Conservation (phyloP, 2,797 vertebrate species). For the Fundulus diaphanus region DNA sequence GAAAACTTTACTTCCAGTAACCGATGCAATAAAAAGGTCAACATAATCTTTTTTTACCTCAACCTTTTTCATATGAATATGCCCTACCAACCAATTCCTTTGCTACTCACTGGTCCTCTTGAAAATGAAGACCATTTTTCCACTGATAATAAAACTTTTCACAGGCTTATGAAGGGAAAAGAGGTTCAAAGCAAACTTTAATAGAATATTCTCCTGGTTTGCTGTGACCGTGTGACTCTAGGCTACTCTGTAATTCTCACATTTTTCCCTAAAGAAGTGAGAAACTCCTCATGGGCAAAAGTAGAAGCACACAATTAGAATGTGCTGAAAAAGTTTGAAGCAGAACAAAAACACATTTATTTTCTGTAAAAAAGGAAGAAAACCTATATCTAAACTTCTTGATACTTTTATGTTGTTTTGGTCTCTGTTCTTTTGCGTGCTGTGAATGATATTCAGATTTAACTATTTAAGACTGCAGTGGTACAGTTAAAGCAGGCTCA, state of each 20-base stretch:
- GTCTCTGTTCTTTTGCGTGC: not conserved
- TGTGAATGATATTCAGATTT: not conserved
- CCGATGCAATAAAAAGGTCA: slow-evolving; percentile 34
- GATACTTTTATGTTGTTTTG: not conserved
- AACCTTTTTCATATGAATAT: slow-evolving; percentile 42
- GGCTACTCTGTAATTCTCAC: slow-evolving; percentile 45
- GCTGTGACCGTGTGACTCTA: slow-evolving; percentile 46
- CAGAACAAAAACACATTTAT: slow-evolving; percentile 13
- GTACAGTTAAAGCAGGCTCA: not conserved
- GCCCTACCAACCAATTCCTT: slow-evolving; percentile 28
- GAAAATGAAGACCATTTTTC: slow-evolving; percentile 57
- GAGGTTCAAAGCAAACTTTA: slow-evolving; percentile 68
- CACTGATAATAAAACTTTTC: slow-evolving; percentile 53
- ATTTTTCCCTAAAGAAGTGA: slow-evolving; percentile 40
- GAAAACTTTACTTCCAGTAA: slow-evolving; percentile 17
- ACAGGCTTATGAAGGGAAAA: slow-evolving; percentile 42
- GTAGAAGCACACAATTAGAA: slow-evolving; percentile 14
- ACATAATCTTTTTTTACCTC: slow-evolving; percentile 37
- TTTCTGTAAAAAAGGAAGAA: not conserved
- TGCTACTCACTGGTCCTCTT: slow-evolving; percentile 42
- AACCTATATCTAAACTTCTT: not conserved
- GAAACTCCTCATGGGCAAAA: slow-evolving; percentile 26
- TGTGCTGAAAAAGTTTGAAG: slow-evolving; percentile 28
- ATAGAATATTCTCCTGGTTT: slow-evolving; percentile 60
- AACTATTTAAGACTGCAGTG: not conserved